These are phyloP conservation scores for Phaethornis superciliosus DNA, from an alignment of 2,113 vertebrate genomes.

Conservation along the genomic window DNA sequence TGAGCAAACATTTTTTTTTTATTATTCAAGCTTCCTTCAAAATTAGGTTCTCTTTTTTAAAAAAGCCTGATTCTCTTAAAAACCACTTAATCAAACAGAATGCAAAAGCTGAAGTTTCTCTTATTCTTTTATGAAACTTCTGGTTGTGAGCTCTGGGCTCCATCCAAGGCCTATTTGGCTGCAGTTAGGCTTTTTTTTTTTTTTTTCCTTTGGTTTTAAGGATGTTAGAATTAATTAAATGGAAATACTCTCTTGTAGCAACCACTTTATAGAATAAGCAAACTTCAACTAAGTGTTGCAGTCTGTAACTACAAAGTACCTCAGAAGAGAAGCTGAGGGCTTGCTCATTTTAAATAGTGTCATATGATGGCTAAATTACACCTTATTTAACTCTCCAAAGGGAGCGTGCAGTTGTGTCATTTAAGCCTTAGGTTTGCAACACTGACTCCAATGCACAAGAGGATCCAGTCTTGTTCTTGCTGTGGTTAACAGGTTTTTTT, in stretches of 20 bases:
- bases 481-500: neutral
- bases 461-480: neutral
- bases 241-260: neutral
- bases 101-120: neutral
- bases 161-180: constrained; percentile 8
- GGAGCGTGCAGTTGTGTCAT: neutral
- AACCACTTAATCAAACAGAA: neutral
- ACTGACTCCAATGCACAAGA: neutral
- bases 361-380: neutral
- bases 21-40: neutral
- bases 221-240: neutral
- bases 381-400: neutral
- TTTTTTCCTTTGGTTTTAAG: constrained; percentile 29
- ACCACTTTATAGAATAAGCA: neutral
- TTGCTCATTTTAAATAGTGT: neutral
- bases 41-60: neutral
- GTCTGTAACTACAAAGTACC: neutral
- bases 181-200: neutral
- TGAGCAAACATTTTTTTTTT: neutral
- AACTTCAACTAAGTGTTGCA: neutral
- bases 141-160: neutral
- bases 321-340: neutral
- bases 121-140: neutral
- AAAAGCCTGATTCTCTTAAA: neutral
- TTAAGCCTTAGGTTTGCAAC: neutral